Evolutionary conservation across 1,140 invertebrate species (phyloP).

Genomic region (Periplaneta americana): DNA sequence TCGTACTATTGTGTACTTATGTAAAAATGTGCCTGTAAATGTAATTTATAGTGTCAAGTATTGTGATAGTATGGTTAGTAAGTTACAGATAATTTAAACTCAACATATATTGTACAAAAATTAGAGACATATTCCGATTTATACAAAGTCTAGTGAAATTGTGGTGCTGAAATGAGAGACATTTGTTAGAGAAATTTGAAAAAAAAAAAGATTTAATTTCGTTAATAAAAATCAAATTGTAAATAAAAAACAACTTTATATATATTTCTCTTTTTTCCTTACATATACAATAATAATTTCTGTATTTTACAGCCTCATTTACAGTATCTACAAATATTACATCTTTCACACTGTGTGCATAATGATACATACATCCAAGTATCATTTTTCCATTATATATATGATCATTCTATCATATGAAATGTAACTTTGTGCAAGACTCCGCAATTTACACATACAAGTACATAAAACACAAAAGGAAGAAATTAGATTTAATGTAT

Average conservation of each 20-base stretch:
- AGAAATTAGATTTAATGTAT: background rate
- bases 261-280: background rate
- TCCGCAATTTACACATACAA: background rate
- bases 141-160: background rate
- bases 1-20: background rate
- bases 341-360: background rate
- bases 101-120: background rate
- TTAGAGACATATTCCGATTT: background rate
- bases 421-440: background rate
- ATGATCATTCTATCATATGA: background rate
- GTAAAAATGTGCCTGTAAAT: background rate
- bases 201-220: background rate
- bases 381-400: background rate
- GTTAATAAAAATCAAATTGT: background rate
- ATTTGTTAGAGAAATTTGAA: too few species aligned
- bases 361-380: background rate
- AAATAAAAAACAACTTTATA: background rate
- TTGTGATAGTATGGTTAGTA: background rate
- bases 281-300: background rate
- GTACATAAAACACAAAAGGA: background rate
- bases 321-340: constrained; percentile 6
- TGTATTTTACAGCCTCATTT: constrained; percentile 2
- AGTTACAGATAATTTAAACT: background rate
- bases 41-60: background rate
- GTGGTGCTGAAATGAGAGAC: background rate